phyloP scores from a whole-genome alignment of 2,797 vertebrate species.

The Macropus fuliginosus region DNA sequence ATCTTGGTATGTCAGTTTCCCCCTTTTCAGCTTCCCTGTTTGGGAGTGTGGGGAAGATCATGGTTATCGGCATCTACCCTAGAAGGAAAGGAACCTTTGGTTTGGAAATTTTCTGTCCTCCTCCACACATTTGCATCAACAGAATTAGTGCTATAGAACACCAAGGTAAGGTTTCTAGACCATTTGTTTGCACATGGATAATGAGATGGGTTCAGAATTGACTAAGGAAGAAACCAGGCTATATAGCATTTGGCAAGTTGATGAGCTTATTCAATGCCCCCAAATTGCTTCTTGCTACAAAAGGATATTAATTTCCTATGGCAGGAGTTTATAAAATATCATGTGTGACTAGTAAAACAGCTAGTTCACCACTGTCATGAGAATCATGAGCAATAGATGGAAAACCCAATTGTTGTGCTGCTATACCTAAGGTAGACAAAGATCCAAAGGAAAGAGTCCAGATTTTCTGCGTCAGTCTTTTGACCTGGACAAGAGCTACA shows the following conservation, averaged over 20 bases:
- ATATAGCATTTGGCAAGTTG: neutral
- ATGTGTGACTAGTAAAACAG: neutral
- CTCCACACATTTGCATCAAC: fast-evolving
- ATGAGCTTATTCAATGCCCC: neutral
- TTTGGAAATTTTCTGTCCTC: neutral
- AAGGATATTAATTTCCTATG: neutral
- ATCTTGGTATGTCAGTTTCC: neutral
- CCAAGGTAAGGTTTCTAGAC: neutral
- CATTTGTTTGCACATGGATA: neutral
- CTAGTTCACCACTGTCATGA: neutral
- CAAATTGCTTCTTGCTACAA: neutral
- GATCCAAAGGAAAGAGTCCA: neutral
- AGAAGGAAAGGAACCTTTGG: neutral
- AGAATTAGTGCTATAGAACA: neutral
- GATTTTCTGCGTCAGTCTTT: neutral
- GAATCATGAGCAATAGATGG: neutral
- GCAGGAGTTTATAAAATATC: neutral
- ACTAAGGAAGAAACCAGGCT: neutral
- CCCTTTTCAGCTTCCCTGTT: neutral
- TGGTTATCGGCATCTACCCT: neutral
- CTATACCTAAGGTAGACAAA: neutral
- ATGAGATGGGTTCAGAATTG: neutral
- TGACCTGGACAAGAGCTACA: neutral
- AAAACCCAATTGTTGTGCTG: neutral
- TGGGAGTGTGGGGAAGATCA: neutral